Conservation (phyloP, 1,140 invertebrate species). For the Gryon sp. region DNA sequence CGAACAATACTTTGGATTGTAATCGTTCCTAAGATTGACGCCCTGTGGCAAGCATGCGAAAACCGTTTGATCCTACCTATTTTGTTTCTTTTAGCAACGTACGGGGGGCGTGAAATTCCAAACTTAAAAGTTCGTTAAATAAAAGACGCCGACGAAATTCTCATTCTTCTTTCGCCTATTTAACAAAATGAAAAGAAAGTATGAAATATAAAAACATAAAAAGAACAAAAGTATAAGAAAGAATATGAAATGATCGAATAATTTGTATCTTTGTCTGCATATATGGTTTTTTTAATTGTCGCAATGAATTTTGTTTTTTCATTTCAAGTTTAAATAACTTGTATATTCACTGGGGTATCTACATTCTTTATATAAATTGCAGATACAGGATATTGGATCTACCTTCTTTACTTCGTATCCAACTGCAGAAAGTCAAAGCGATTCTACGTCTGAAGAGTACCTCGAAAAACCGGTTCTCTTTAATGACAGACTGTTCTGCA, state of each 20-base stretch:
- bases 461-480: conserved; percentile 66
- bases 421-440: conserved; percentile 60
- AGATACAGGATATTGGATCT: conserved; percentile 59
- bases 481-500: conserved; percentile 67
- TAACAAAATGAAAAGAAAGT: too few species aligned
- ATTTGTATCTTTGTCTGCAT: conserved; percentile 16
- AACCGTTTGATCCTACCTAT: conserved; percentile 9
- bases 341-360: conserved; percentile 30
- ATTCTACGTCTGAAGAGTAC: conserved; percentile 61
- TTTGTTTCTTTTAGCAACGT: conserved; percentile 6
- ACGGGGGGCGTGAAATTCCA: conserved; percentile 21
- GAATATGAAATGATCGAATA: conserved; percentile 7
- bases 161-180: too few species aligned
- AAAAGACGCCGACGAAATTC: too few species aligned
- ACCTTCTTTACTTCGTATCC: conserved; percentile 54
- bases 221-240: background rate
- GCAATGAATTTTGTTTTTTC: conserved; percentile 47
- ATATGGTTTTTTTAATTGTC: conserved; percentile 20
- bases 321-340: conserved; percentile 37
- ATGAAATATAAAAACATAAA: background rate
- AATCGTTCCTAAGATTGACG: conserved; percentile 14
- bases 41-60: conserved; percentile 38
- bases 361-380: conserved; percentile 29
- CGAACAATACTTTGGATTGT: conserved; percentile 25
- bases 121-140: conserved; percentile 22